Conservation (phyloP, 2,888 invertebrate species). For the Noctua pronuba region DNA sequence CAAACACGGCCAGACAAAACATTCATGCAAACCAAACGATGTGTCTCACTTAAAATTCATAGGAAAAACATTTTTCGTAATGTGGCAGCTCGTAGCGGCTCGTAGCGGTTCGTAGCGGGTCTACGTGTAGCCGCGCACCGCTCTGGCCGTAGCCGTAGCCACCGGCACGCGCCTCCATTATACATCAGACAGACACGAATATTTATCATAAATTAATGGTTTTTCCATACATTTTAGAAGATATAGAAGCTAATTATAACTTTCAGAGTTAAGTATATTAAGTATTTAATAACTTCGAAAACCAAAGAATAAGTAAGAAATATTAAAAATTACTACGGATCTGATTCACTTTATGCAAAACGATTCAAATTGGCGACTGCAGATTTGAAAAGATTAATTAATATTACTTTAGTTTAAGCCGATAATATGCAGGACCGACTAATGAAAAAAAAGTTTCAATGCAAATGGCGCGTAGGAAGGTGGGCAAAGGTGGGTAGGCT, state of each 20-base stretch:
- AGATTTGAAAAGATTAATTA: conserved; percentile 14
- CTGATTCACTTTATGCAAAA: conserved; percentile 22
- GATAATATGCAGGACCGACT: conserved; percentile 3
- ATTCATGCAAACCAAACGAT: neutral
- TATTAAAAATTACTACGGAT: neutral
- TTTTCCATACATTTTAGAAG: conserved; percentile 2
- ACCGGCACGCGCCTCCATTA: neutral
- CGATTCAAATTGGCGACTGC: conserved; percentile 11
- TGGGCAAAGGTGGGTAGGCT: conserved; percentile 37
- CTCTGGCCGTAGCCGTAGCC: neutral
- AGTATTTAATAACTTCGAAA: conserved; percentile 31
- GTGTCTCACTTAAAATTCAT: conserved; percentile 13
- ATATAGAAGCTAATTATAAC: conserved; percentile 22
- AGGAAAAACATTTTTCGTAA: conserved; percentile 5
- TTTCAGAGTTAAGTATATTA: conserved; percentile 7
- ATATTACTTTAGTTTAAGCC: neutral
- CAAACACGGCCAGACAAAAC: neutral
- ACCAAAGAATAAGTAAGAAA: conserved; percentile 1
- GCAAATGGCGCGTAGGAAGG: conserved; percentile 55
- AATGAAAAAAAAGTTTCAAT: conserved; percentile 20
- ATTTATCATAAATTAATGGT: conserved; percentile 23
- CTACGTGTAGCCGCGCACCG: conserved; percentile 2
- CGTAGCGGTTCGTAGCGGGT: conserved; percentile 30
- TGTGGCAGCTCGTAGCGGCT: conserved; percentile 12
- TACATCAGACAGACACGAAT: neutral